Evolutionary conservation across 2,797 vertebrate species (phyloP).

Genomic region (Chaetodon trifasciatus): DNA sequence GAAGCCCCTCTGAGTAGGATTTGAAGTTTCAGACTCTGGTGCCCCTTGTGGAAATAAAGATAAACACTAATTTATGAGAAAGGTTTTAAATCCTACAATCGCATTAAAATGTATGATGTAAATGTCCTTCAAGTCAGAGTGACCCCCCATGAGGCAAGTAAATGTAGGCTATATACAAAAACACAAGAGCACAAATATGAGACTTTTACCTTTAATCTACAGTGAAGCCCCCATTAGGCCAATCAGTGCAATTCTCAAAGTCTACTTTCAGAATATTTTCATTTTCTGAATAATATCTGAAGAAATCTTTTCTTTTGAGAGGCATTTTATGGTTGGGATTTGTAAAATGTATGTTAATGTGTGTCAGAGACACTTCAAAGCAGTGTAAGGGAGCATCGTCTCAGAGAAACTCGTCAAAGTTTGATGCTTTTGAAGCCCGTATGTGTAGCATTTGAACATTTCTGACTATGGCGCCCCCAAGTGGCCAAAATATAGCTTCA

Average conservation of each 20-base stretch:
- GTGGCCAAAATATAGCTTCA: background rate
- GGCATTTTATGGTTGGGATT: background rate
- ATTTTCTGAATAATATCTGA: too few relatives aligned
- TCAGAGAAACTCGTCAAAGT: background rate
- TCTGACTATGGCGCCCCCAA: background rate
- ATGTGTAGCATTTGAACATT: background rate
- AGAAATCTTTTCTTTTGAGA: background rate
- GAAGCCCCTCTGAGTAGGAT: background rate
- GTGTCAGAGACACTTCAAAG: conserved; percentile 27
- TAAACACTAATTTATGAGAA: background rate
- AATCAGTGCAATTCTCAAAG: background rate
- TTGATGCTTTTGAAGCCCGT: background rate
- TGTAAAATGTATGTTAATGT: background rate
- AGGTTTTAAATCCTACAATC: too few relatives aligned
- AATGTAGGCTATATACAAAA: background rate
- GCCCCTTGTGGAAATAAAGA: background rate
- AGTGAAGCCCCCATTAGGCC: background rate
- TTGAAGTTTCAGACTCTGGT: background rate
- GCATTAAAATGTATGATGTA: too few relatives aligned
- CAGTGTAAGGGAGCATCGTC: background rate
- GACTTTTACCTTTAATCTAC: background rate
- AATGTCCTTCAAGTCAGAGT: too few relatives aligned
- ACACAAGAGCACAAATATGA: background rate
- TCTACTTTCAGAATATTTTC: background rate
- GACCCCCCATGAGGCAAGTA: too few relatives aligned